phyloP scores from a whole-genome alignment of 2,888 invertebrate species.

The Patella depressa region DNA sequence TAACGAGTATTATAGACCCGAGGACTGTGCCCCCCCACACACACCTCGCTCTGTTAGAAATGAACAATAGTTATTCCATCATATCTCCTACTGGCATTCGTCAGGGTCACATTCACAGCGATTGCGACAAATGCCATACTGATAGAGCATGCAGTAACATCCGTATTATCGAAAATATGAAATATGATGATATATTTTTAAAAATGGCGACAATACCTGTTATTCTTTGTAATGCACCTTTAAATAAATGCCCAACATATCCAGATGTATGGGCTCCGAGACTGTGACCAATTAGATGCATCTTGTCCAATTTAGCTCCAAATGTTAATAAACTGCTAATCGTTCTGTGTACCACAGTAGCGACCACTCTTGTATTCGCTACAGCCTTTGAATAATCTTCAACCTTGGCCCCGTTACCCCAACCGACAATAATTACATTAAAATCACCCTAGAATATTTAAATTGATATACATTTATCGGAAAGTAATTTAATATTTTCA shows the following conservation, averaged over 20 bases:
- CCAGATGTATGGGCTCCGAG: conserved; percentile 62
- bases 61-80: too few species aligned
- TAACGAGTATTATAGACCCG: too few species aligned
- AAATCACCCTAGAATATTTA: conserved; percentile 37
- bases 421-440: conserved; percentile 56
- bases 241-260: conserved; percentile 45
- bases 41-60: too few species aligned
- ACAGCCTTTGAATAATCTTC: conserved; percentile 86
- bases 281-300: conserved; percentile 61
- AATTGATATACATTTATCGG: too few species aligned
- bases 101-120: too few species aligned
- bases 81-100: too few species aligned
- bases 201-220: conserved; percentile 42
- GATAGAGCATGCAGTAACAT: too few species aligned
- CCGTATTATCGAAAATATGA: too few species aligned
- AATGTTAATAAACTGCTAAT: conserved; percentile 40
- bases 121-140: too few species aligned
- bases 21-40: too few species aligned
- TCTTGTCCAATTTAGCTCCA: conserved; percentile 40
- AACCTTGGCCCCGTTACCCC: conserved; percentile 54
- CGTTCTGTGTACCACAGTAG: conserved; percentile 81
- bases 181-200: too few species aligned
- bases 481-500: too few species aligned
- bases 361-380: conserved; percentile 89
- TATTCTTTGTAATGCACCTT: conserved; percentile 51